Percentiles rank a stretch among this genome's conserved stretches.
phyloP scores from a whole-genome alignment of 2,888 invertebrate genomes.

The Patella depressa region DNA sequence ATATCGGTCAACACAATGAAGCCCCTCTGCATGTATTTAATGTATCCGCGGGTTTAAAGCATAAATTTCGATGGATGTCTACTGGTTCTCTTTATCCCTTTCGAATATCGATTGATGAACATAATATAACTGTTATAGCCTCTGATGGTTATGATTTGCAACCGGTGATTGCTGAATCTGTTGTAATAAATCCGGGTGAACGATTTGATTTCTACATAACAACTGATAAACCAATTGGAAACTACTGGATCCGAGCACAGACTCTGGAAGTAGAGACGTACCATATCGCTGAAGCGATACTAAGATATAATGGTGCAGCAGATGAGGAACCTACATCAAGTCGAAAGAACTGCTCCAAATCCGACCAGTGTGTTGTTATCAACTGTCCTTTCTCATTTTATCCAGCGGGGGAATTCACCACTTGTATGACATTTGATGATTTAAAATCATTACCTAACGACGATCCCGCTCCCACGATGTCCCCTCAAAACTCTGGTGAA shows the following conservation, averaged over 20 bases:
- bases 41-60: slow-evolving; percentile 24
- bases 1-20: slow-evolving; percentile 23
- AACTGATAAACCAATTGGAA: slow-evolving; percentile 33
- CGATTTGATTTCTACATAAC: slow-evolving; percentile 40
- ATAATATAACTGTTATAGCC: slow-evolving; percentile 38
- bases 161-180: slow-evolving; percentile 34
- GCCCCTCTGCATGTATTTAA: slow-evolving; percentile 33
- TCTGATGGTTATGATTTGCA: slow-evolving; percentile 40
- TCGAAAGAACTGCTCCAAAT: slow-evolving; percentile 21
- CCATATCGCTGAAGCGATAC: slow-evolving; percentile 26
- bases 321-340: slow-evolving; percentile 18
- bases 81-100: slow-evolving; percentile 39
- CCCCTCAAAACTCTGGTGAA: slow-evolving; percentile 43
- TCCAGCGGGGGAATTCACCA: slow-evolving; percentile 29
- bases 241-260: slow-evolving; percentile 45
- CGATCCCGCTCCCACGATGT: slow-evolving; percentile 34
- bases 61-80: slow-evolving; percentile 41
- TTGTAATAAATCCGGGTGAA: slow-evolving; percentile 42
- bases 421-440: slow-evolving; percentile 28
- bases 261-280: slow-evolving; percentile 27
- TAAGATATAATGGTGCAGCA: slow-evolving; percentile 21
- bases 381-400: slow-evolving; percentile 50
- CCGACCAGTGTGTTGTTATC: slow-evolving; percentile 28
- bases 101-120: slow-evolving; percentile 41
- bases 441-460: slow-evolving; percentile 23